These are phyloP conservation scores for Brachyptera risi DNA, from an alignment of 2,888 invertebrate genomes.

Conservation along the genomic window DNA sequence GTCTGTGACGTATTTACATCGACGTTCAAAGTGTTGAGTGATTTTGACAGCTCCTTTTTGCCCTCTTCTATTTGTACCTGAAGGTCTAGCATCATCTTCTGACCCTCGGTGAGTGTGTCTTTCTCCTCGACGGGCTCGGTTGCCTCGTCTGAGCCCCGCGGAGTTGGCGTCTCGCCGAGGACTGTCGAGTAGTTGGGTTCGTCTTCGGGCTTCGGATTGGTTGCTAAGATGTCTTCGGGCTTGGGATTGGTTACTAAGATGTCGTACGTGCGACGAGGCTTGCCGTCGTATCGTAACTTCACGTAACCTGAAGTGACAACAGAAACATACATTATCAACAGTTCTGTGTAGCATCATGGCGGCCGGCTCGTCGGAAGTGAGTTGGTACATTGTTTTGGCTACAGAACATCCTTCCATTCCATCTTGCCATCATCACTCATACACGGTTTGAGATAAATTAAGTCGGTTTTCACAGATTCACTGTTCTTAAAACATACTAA, in stretches of 20 bases:
- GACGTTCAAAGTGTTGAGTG: not conserved
- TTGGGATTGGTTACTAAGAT: not conserved
- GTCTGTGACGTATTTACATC: not conserved
- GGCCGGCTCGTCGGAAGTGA: no score
- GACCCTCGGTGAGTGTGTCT: not conserved
- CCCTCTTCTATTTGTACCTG: conserved; percentile 6
- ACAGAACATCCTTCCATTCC: no score
- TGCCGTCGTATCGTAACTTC: conserved; percentile 42
- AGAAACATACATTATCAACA: no score
- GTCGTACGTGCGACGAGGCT: conserved; percentile 23
- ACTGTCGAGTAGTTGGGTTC: conserved; percentile 22
- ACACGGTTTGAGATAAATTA: no score
- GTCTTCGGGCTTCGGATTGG: not conserved
- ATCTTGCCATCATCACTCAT: no score
- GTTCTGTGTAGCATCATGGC: no score
- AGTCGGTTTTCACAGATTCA: no score
- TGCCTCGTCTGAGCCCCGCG: not conserved
- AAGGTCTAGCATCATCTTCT: conserved; percentile 19
- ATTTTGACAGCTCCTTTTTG: not conserved
- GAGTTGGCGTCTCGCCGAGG: not conserved
- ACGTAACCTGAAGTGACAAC: conserved; percentile 52
- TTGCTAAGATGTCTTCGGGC: conserved; percentile 11
- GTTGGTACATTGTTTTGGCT: no score
- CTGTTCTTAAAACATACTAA: no score
- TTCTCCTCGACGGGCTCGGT: not conserved